Percentiles rank a stretch among this genome's conserved stretches.
phyloP scores from a whole-genome alignment of 2,113 vertebrate genomes.

The Caretta caretta region DNA sequence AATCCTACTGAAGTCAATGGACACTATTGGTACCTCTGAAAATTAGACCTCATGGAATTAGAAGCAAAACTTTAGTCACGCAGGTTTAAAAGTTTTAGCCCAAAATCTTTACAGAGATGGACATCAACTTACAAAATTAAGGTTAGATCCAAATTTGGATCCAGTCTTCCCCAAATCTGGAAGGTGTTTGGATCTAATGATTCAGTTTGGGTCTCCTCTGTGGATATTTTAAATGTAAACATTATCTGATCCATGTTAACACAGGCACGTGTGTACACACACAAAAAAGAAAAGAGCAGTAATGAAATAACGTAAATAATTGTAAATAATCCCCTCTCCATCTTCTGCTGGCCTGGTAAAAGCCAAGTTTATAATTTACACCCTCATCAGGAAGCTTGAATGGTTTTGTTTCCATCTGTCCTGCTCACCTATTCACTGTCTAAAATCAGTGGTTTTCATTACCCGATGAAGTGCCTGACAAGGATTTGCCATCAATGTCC shows the following conservation, averaged over 20 bases:
- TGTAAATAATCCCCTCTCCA: neutral
- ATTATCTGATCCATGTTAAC: slow-evolving; percentile 33
- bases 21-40: neutral
- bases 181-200: neutral
- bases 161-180: slow-evolving; percentile 7
- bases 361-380: neutral
- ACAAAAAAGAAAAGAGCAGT: slow-evolving; percentile 35
- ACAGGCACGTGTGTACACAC: slow-evolving; percentile 7
- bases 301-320: neutral
- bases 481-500: neutral
- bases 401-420: neutral
- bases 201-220: neutral
- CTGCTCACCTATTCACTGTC: neutral
- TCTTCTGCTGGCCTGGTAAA: neutral
- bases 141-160: neutral
- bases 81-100: slow-evolving; percentile 3
- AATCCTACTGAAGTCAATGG: slow-evolving; percentile 38
- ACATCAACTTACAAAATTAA: neutral
- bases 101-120: neutral
- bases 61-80: neutral
- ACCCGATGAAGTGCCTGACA: neutral
- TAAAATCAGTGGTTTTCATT: neutral
- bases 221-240: slow-evolving; percentile 3
- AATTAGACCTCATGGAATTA: slow-evolving; percentile 3
- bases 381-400: neutral